These are phyloP conservation scores for Macrophya annulata DNA, from an alignment of 2,888 invertebrate genomes.

Conservation along the genomic window DNA sequence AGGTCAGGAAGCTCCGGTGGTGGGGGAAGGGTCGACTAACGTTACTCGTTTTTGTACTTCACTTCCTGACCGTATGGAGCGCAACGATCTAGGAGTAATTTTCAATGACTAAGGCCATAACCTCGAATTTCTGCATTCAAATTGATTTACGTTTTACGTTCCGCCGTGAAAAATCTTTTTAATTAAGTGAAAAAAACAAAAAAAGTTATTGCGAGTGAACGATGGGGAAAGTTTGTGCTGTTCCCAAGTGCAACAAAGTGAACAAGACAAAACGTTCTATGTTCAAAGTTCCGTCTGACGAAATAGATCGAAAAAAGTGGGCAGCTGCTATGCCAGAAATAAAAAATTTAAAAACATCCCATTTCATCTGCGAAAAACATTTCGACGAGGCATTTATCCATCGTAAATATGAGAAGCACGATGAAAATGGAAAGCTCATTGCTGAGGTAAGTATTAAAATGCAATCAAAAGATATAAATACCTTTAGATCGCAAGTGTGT, in stretches of 20 bases:
- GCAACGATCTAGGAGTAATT: no score
- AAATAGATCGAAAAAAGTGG: conserved; percentile 21
- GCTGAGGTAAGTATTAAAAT: conserved; percentile 27
- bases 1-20: no score
- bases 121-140: no score
- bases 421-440: background rate
- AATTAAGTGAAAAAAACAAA: background rate
- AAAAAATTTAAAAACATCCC: conserved; percentile 25
- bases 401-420: conserved; percentile 25
- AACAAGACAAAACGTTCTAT: no score
- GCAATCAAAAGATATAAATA: background rate
- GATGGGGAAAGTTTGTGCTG: background rate
- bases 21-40: no score
- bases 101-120: no score
- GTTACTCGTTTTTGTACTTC: no score
- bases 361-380: conserved; percentile 7
- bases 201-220: background rate
- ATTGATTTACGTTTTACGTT: no score
- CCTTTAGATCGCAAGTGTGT: conserved; percentile 19
- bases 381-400: conserved; percentile 11
- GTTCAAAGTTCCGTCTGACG: conserved; percentile 9
- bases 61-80: no score
- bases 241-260: no score
- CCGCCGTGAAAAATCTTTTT: background rate
- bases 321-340: conserved; percentile 32